phyloP scores from a whole-genome alignment of 1,140 invertebrate genomes.

The Psix sp. region DNA sequence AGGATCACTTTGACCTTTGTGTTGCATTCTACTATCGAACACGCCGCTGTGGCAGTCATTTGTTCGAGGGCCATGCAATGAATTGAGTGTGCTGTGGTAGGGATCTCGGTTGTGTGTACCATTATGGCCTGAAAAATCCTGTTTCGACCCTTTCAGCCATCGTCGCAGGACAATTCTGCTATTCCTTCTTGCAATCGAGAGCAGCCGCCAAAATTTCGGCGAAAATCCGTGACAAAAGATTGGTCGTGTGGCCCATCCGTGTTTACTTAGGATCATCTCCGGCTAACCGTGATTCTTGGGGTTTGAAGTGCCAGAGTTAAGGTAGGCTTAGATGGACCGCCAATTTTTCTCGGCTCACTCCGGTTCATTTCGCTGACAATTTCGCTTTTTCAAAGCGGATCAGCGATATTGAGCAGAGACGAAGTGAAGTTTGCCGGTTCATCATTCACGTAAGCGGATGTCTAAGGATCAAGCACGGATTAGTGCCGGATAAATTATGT shows the following conservation, averaged over 20 bases:
- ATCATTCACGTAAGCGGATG: slow-evolving; percentile 41
- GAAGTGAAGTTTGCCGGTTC: slow-evolving; percentile 16
- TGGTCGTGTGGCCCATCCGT: slow-evolving; percentile 68
- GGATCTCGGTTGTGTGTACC: slow-evolving; percentile 43
- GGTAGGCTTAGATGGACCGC: slow-evolving; percentile 6
- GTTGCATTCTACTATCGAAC: slow-evolving; percentile 55
- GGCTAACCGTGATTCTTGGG: slow-evolving; percentile 51
- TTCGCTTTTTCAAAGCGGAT: slow-evolving; percentile 18
- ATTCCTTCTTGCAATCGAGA: slow-evolving; percentile 6
- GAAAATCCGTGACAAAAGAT: slow-evolving; percentile 35
- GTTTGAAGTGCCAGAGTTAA: slow-evolving; percentile 31
- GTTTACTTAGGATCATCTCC: slow-evolving; percentile 72
- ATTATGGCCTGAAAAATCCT: slow-evolving; percentile 14
- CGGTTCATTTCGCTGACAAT: slow-evolving; percentile 6
- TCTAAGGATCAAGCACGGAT: slow-evolving; percentile 9
- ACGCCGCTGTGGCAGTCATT: slow-evolving; percentile 59
- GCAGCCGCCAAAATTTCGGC: slow-evolving; percentile 21
- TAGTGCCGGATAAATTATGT: slow-evolving; percentile 19
- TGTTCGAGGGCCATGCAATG: slow-evolving; percentile 55
- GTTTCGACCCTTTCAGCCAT: slow-evolving; percentile 19
- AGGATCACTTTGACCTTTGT: slow-evolving; percentile 40
- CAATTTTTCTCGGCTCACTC: slow-evolving; percentile 23
- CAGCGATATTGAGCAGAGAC: slow-evolving; percentile 18
- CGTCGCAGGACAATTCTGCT: background rate
- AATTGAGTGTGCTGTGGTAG: slow-evolving; percentile 59